Conservation (phyloP, 2,113 vertebrate species). For the Macheiramphus alcinus region DNA sequence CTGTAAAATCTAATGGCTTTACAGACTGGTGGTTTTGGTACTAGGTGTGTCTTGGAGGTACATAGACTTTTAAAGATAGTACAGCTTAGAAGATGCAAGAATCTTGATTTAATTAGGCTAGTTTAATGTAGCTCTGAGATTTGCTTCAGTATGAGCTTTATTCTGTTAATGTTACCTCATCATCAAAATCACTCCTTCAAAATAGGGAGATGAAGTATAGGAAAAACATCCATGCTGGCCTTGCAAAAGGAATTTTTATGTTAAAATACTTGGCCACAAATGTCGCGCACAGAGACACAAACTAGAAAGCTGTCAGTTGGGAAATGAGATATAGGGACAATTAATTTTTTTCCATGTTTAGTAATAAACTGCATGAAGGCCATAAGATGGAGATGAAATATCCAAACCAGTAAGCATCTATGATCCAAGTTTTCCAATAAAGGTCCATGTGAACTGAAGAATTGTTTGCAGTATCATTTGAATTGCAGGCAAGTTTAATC, state of each 20-base stretch:
- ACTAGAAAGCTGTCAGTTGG: conserved; percentile 16
- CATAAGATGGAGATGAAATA: not conserved
- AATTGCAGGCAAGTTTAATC: not conserved
- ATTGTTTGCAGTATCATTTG: not conserved
- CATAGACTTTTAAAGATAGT: not conserved
- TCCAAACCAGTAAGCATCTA: not conserved
- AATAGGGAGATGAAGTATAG: not conserved
- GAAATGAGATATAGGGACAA: not conserved
- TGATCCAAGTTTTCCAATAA: not conserved
- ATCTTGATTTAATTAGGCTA: not conserved
- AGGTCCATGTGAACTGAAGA: not conserved
- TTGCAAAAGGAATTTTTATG: conserved; percentile 9
- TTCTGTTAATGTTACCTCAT: not conserved
- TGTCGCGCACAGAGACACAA: not conserved
- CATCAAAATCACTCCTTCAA: not conserved
- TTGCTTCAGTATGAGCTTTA: not conserved
- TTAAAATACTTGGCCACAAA: conserved; percentile 18
- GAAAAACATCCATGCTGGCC: not conserved
- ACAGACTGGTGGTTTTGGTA: not conserved
- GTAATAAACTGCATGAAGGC: not conserved
- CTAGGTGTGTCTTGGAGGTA: not conserved
- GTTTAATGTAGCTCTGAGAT: not conserved
- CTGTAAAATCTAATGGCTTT: not conserved
- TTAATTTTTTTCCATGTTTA: conserved; percentile 20
- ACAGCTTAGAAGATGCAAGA: not conserved